phyloP scores from a whole-genome alignment of 2,888 invertebrate genomes.

The Sceliomorpha sp. region DNA sequence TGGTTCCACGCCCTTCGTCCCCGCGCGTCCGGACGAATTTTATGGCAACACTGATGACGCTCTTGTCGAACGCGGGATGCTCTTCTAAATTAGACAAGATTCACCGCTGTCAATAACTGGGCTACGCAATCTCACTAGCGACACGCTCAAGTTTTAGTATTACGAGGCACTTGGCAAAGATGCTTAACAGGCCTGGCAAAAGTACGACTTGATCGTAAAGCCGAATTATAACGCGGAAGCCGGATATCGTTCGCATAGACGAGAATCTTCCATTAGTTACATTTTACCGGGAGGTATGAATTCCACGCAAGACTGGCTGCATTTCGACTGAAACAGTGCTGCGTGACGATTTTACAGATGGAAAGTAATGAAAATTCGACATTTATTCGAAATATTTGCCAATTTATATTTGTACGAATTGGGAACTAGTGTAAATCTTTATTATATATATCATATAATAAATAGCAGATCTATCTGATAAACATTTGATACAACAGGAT shows the following conservation, averaged over 20 bases:
- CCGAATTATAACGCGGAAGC: constrained; percentile 21
- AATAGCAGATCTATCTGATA: too few relatives aligned
- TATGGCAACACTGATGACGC: constrained; percentile 44
- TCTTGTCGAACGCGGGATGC: constrained; percentile 52
- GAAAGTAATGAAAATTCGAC: neutral
- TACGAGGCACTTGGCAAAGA: constrained; percentile 53
- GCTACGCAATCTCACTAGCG: constrained; percentile 42
- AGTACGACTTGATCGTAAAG: constrained; percentile 43
- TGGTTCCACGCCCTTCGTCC: too few relatives aligned
- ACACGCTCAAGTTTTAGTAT: constrained; percentile 44
- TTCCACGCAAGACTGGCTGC: neutral
- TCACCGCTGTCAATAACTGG: constrained; percentile 54
- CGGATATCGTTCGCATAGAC: constrained; percentile 14
- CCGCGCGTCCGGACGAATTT: constrained; percentile 26
- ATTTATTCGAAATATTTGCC: neutral
- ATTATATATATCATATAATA: too few relatives aligned
- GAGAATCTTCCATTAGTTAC: constrained; percentile 12
- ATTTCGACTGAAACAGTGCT: neutral
- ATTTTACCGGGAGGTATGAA: constrained; percentile 2
- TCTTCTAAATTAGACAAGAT: constrained; percentile 65
- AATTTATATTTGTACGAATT: too few relatives aligned
- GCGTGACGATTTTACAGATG: too few relatives aligned
- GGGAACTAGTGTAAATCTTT: too few relatives aligned
- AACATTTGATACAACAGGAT: too few relatives aligned
- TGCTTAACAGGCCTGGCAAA: constrained; percentile 48